A percentile compares a stretch with the other conserved stretches of the same genome.
phyloP scores from a whole-genome alignment of 1,140 invertebrate genomes.

The Helicoverpa armigera region DNA sequence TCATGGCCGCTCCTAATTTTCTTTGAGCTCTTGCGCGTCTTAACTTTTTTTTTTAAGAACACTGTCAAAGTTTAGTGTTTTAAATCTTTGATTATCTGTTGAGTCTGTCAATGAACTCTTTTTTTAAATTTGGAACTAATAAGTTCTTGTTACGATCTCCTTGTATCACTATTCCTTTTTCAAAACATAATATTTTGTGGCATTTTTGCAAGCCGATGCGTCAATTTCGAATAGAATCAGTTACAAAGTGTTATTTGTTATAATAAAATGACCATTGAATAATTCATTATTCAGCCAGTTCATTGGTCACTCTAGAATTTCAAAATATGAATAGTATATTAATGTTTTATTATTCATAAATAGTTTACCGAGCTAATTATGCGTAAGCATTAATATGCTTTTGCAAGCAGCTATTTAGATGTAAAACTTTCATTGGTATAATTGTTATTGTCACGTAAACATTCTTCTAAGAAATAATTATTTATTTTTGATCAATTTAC shows the following conservation, averaged over 20 bases:
- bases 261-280: too few species aligned
- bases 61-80: constrained; percentile 7
- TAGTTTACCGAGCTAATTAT: neutral
- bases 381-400: neutral
- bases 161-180: neutral
- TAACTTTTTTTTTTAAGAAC: constrained; percentile 15
- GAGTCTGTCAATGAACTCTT: neutral
- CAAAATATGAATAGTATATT: neutral
- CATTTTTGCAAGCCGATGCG: too few species aligned
- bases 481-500: constrained; percentile 7
- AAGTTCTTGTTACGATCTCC: neutral
- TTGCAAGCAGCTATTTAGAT: neutral
- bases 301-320: too few species aligned
- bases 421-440: neutral
- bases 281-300: too few species aligned
- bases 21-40: constrained; percentile 51
- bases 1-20: constrained; percentile 62
- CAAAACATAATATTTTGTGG: neutral
- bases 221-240: too few species aligned
- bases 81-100: neutral
- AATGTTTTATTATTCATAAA: constrained; percentile 5
- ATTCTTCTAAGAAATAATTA: too few species aligned
- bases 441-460: constrained; percentile 22
- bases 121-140: constrained; percentile 5
- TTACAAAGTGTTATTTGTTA: too few species aligned